These are phyloP conservation scores for Furcula furcula DNA, from an alignment of 2,888 invertebrate species.

Conservation along the genomic window DNA sequence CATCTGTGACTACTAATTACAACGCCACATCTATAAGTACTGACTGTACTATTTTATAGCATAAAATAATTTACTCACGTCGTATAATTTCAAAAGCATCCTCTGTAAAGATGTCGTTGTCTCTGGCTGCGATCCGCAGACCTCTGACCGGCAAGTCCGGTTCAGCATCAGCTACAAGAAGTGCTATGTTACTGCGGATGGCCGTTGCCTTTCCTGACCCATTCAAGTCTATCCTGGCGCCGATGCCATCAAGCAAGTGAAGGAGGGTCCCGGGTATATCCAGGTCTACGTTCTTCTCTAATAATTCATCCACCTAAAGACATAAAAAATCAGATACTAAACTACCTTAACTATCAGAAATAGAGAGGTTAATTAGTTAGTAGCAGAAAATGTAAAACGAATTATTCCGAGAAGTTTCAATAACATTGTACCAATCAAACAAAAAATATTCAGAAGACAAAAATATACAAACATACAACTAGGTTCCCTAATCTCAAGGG, in stretches of 20 bases:
- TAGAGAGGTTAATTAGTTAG: too few species aligned
- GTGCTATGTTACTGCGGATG: constrained; percentile 56
- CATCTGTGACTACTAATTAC: too few species aligned
- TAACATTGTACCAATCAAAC: too few species aligned
- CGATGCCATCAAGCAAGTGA: constrained; percentile 58
- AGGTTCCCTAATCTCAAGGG: too few species aligned
- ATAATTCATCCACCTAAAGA: constrained; percentile 62
- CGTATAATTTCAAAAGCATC: constrained; percentile 56
- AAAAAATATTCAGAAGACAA: too few species aligned
- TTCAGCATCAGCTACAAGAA: constrained; percentile 56
- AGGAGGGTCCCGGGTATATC: constrained; percentile 58
- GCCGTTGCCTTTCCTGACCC: constrained; percentile 39
- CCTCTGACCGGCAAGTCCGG: constrained; percentile 54
- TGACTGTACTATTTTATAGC: too few species aligned
- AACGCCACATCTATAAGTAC: too few species aligned
- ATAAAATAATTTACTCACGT: constrained; percentile 38
- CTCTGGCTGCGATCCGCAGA: constrained; percentile 49
- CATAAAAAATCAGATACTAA: too few species aligned
- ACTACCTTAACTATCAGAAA: too few species aligned
- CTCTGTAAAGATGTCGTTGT: constrained; percentile 43
- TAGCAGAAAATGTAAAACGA: too few species aligned
- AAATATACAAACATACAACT: too few species aligned
- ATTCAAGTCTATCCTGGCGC: constrained; percentile 48
- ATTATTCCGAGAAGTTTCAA: too few species aligned
- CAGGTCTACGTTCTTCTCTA: constrained; percentile 41